These are phyloP conservation scores for Myotis planiceps DNA, from an alignment of 2,797 vertebrate species.

Conservation along the genomic window DNA sequence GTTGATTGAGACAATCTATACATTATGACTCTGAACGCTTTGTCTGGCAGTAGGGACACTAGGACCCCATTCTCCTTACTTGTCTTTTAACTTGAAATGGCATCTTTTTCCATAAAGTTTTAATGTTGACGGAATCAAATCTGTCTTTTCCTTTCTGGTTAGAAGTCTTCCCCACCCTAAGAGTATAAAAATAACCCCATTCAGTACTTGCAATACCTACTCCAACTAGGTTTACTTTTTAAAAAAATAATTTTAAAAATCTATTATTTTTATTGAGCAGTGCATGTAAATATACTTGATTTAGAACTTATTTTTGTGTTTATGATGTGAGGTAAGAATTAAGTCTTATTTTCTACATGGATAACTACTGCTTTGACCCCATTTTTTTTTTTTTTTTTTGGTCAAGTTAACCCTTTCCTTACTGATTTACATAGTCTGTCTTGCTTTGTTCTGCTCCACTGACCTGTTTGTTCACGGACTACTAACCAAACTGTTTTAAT, in stretches of 20 bases:
- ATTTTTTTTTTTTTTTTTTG: no score
- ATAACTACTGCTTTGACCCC: neutral
- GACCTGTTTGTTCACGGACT: neutral
- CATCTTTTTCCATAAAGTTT: neutral
- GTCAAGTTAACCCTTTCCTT: neutral
- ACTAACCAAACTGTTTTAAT: neutral
- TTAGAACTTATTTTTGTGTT: neutral
- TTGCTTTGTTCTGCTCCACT: neutral
- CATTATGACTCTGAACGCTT: neutral
- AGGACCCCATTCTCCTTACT: neutral
- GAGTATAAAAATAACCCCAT: neutral
- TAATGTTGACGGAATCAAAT: neutral
- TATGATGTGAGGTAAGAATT: neutral
- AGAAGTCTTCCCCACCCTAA: neutral
- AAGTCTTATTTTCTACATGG: neutral
- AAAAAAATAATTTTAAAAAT: neutral
- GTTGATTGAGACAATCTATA: neutral
- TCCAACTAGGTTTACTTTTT: neutral
- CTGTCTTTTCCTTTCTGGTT: neutral
- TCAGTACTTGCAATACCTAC: neutral
- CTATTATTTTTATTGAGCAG: neutral
- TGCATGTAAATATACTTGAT: neutral
- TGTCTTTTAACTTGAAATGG: neutral
- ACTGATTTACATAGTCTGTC: neutral
- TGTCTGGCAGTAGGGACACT: neutral